Conservation (phyloP, 2,888 invertebrate species). For the Clepsis dumicolana region DNA sequence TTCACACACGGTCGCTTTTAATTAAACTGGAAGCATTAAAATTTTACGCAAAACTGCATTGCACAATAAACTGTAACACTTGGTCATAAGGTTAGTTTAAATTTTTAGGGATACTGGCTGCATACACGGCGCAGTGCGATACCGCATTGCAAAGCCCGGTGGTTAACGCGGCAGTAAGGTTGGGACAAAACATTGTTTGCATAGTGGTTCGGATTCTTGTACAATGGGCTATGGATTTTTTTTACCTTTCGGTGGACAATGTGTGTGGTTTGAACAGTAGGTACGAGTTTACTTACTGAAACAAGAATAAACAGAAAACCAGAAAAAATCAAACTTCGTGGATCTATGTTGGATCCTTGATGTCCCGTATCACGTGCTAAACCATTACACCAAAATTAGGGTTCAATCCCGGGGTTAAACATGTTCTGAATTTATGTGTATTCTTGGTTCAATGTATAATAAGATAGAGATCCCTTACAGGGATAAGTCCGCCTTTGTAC, state of each 20-base stretch:
- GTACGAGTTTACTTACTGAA: too few species aligned
- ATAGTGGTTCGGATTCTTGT: constrained; percentile 17
- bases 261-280: not conserved
- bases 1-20: constrained; percentile 7
- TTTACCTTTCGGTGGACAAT: not conserved
- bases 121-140: constrained; percentile 59
- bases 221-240: not conserved
- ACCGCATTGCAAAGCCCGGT: constrained; percentile 54
- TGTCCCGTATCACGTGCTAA: too few species aligned
- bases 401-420: too few species aligned
- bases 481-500: too few species aligned
- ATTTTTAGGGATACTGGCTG: constrained; percentile 45
- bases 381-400: too few species aligned
- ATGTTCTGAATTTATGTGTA: too few species aligned
- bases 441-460: too few species aligned
- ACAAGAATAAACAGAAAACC: too few species aligned
- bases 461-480: too few species aligned
- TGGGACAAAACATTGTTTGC: constrained; percentile 31
- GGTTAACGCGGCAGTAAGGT: not conserved
- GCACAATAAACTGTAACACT: constrained; percentile 22
- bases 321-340: too few species aligned
- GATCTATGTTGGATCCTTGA: too few species aligned
- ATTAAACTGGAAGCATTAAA: not conserved
- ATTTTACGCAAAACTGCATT: constrained; percentile 9
- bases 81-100: not conserved